These are phyloP conservation scores for Passer domesticus DNA, from an alignment of 2,113 vertebrate genomes.

Conservation along the genomic window DNA sequence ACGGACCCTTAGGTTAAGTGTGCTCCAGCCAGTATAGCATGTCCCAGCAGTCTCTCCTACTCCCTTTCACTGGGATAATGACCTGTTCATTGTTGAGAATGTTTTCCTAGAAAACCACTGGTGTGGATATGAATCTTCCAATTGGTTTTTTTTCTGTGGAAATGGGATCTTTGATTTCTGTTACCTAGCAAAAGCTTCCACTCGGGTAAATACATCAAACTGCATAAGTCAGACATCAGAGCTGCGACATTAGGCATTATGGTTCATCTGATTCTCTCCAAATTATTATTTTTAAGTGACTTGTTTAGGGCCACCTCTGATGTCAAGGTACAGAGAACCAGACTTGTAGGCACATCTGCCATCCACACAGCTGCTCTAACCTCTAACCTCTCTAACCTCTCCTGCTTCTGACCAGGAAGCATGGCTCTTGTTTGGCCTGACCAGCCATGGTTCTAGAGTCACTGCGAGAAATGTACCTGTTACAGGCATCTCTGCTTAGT, in stretches of 20 bases:
- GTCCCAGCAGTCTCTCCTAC: background rate
- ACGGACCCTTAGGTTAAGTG: background rate
- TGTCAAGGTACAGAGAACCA: background rate
- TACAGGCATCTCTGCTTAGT: background rate
- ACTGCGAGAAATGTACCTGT: background rate
- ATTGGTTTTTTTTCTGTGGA: background rate
- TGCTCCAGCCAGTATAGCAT: background rate
- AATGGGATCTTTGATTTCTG: background rate
- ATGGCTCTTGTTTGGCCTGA: background rate
- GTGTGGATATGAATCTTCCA: background rate
- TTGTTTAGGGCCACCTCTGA: background rate
- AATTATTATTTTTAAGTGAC: background rate
- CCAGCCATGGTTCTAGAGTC: background rate
- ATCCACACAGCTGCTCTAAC: background rate
- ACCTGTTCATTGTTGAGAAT: background rate
- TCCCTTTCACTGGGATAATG: background rate
- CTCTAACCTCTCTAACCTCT: background rate
- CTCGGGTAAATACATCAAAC: background rate
- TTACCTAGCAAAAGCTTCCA: background rate
- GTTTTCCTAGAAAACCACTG: background rate
- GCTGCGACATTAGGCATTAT: background rate
- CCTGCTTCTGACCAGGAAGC: background rate
- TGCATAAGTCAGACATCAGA: background rate
- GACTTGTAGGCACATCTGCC: background rate
- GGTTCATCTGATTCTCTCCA: background rate